Evolutionary conservation across 2,113 vertebrate genomes (phyloP), one percentile per base, ranked within the genome.

Genomic region (Alouatta palliata): DNA sequence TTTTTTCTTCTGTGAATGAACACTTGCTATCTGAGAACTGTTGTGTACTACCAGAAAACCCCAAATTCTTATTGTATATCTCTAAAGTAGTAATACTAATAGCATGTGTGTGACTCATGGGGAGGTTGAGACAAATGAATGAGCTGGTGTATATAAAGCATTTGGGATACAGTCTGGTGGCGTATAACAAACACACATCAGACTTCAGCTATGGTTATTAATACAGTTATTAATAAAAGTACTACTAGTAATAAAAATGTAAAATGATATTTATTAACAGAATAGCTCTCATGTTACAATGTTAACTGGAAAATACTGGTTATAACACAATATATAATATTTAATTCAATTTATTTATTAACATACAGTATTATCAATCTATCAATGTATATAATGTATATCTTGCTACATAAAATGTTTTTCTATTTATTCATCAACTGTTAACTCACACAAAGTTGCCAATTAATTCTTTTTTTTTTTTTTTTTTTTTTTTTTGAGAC

Each of bases 401-500:
- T 70, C 37, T 77, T 81, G 40, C 6, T 45, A 56, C 17, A 37
- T 21, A 79, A 21, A 96, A 30, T 45, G 6, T 30, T 32, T 86
- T 75, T 75, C 30, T 47, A 17, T 43, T 71, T 76, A 40, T 80
- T 70, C 8, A 91, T 83, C 21, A 88, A 68, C 32, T 91, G 13
- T 88, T 47, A 84, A 47, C 64, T 64, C 3, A 61, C 19, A 68
- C 10, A 64, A 76, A 64, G 27, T 90, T 49, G 37, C 8, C 6
- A 49, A 35, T 95, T 86, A 76, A 77, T 90, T 94, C 21, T 73
- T n/a, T n/a, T n/a, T n/a, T n/a, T n/a, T n/a, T n/a, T n/a, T n/a
- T n/a, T n/a, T n/a, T n/a, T n/a, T n/a, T n/a, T n/a, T n/a, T n/a
- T n/a, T n/a, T n/a, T n/a, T n/a, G n/a, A n/a, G n/a, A n/a, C n/a